Conservation (phyloP, 2,888 invertebrate genomes). For the Melinaea marsaeus region DNA sequence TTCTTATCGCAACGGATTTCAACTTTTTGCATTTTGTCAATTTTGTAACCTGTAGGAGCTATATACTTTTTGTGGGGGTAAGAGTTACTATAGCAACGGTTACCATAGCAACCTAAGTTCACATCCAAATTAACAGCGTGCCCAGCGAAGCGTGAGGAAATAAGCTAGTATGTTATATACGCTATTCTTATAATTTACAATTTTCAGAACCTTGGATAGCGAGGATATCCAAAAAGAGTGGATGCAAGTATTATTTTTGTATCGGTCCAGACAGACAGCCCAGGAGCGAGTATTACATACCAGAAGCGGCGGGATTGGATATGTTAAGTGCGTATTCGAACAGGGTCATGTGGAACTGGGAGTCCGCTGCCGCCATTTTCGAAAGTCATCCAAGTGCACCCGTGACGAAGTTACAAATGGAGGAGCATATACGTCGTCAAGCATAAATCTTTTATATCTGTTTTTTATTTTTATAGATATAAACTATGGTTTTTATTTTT, state of each 20-base stretch:
- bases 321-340: slow-evolving; percentile 49
- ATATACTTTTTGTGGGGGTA: too few species aligned
- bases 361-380: slow-evolving; percentile 52
- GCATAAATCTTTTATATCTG: slow-evolving; percentile 31
- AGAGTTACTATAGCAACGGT: too few species aligned
- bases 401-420: slow-evolving; percentile 53
- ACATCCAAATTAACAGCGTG: too few species aligned
- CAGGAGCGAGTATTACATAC: slow-evolving; percentile 56
- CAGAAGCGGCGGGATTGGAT: slow-evolving; percentile 54
- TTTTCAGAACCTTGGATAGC: slow-evolving; percentile 67
- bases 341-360: slow-evolving; percentile 67
- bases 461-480: slow-evolving; percentile 1
- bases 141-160: too few species aligned
- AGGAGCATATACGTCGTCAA: slow-evolving; percentile 48
- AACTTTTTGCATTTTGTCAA: too few species aligned
- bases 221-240: slow-evolving; percentile 60
- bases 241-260: slow-evolving; percentile 59
- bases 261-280: slow-evolving; percentile 50
- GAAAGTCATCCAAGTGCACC: slow-evolving; percentile 47
- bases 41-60: too few species aligned
- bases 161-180: background rate
- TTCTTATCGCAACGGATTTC: too few species aligned
- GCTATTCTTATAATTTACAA: background rate
- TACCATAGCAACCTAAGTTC: too few species aligned
- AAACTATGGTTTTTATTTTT: background rate